Conservation (phyloP, 2,797 vertebrate species). For the Sarcoramphus papa region DNA sequence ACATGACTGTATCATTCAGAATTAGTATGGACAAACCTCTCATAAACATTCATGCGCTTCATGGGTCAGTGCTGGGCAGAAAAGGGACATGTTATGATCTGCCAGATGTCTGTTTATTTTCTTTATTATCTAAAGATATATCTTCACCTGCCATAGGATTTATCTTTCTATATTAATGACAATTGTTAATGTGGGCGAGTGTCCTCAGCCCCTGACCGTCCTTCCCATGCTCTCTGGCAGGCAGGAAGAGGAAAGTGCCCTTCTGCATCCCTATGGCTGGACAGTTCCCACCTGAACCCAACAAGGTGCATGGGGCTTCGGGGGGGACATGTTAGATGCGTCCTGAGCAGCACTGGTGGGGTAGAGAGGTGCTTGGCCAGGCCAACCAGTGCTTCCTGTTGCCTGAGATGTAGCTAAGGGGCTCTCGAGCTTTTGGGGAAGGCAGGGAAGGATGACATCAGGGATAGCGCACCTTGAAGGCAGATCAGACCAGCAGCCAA, state of each 20-base stretch:
- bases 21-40: background rate
- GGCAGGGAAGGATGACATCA: background rate
- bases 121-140: background rate
- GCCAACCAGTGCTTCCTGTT: background rate
- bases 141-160: background rate
- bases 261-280: background rate
- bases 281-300: background rate
- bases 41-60: background rate
- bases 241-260: background rate
- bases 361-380: background rate
- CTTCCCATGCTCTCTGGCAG: background rate
- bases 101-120: background rate
- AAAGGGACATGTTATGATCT: background rate
- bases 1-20: background rate
- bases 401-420: background rate
- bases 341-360: background rate
- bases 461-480: background rate
- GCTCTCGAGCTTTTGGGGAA: background rate
- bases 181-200: background rate
- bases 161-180: background rate
- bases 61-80: background rate
- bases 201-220: background rate
- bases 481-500: background rate
- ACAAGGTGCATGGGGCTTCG: background rate
- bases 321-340: accelerated